A percentile compares a stretch with the other conserved stretches of the same genome.
These are phyloP conservation scores for Amblyraja radiata DNA, from an alignment of 2,797 vertebrate genomes.

Conservation along the genomic window DNA sequence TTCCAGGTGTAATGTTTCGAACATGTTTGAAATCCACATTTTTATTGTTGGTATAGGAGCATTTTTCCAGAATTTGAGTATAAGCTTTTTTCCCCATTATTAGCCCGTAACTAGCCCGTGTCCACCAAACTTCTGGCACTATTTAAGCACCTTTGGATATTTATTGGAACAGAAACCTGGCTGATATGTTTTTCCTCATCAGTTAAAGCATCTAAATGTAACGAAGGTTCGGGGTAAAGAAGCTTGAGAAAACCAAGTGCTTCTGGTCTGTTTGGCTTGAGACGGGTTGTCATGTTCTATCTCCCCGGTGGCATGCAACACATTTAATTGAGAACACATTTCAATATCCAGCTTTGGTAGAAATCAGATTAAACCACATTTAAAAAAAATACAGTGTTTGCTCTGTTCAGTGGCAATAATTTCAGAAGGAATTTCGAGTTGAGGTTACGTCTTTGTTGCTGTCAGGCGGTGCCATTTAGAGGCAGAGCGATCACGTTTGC, in stretches of 20 bases:
- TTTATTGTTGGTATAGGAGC: no score
- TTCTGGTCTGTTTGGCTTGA: not conserved
- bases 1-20: no score
- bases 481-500: constrained; percentile 1
- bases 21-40: no score
- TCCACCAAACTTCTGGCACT: no score
- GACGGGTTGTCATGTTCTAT: not conserved
- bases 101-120: no score
- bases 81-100: no score
- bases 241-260: not conserved
- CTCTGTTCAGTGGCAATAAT: not conserved
- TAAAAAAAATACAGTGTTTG: not conserved
- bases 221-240: not conserved
- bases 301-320: not conserved
- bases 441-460: not conserved
- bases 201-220: not conserved
- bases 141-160: not conserved
- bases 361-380: not conserved
- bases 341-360: not conserved
- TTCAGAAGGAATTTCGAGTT: not conserved
- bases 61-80: no score
- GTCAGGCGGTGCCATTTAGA: not conserved
- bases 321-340: not conserved
- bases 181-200: not conserved
- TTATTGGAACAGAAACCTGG: not conserved